phyloP scores from a whole-genome alignment of 1,140 invertebrate species.

The Galendromus occidentalis region DNA sequence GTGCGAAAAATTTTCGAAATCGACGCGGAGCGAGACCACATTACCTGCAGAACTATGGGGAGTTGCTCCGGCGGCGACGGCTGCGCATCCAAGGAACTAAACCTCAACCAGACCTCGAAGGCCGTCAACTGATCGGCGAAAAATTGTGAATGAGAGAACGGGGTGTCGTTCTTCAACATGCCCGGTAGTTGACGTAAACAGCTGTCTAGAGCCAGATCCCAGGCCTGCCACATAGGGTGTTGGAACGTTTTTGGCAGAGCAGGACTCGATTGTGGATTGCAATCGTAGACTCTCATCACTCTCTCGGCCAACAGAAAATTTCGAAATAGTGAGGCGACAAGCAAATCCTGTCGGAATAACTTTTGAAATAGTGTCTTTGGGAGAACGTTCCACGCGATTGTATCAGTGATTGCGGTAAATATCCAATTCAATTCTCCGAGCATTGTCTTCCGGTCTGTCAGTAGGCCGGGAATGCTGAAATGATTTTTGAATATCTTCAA shows the following conservation, averaged over 20 bases:
- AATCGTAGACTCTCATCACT: conserved; percentile 88
- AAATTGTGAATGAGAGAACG: conserved; percentile 55
- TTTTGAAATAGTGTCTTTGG: conserved; percentile 85
- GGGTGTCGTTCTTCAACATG: conserved; percentile 36
- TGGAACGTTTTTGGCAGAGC: conserved; percentile 70
- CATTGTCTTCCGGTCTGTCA: conserved; percentile 88
- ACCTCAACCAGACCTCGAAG: conserved; percentile 83
- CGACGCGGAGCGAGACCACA: too few species aligned
- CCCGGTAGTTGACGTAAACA: conserved; percentile 68
- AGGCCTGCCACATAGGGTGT: conserved; percentile 54
- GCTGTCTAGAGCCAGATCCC: conserved; percentile 88
- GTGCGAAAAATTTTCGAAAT: too few species aligned
- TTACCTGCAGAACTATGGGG: conserved; percentile 76
- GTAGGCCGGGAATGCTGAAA: conserved; percentile 69
- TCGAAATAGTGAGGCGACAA: conserved; percentile 92
- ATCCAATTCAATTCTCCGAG: conserved; percentile 98
- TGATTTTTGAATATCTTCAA: conserved; percentile 15
- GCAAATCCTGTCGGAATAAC: conserved; percentile 84
- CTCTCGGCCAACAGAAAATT: conserved; percentile 92
- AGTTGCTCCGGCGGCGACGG: conserved; percentile 71
- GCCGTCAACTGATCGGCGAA: conserved; percentile 96
- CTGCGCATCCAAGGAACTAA: conserved; percentile 46
- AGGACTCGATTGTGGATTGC: conserved; percentile 75
- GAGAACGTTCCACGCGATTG: conserved; percentile 96
- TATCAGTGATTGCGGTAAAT: conserved; percentile 98